Evolutionary conservation across 2,888 invertebrate genomes (phyloP).

Genomic region (Melipona bicolor): DNA sequence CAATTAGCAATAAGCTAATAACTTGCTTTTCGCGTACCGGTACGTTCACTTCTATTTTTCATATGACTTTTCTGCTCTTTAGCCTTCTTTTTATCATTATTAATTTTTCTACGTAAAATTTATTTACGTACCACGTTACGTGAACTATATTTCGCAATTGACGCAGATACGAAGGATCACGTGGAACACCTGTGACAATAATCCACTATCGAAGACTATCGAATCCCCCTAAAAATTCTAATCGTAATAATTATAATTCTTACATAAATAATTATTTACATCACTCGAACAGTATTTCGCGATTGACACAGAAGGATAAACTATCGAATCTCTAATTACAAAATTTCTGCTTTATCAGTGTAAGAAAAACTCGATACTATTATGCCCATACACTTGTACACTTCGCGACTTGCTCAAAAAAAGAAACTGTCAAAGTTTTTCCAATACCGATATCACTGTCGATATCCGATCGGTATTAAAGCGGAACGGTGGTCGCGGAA

Average conservation of each 20-base stretch:
- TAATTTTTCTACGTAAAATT: neutral
- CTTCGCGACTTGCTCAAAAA: no score
- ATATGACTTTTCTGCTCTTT: neutral
- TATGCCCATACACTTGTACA: neutral
- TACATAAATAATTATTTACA: neutral
- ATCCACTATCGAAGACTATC: neutral
- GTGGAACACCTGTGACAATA: neutral
- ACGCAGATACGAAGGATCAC: neutral
- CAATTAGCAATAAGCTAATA: neutral
- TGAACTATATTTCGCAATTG: neutral
- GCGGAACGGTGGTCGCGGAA: slow-evolving; percentile 29
- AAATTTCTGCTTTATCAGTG: neutral
- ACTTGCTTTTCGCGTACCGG: neutral
- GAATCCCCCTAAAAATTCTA: neutral
- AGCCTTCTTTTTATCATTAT: neutral
- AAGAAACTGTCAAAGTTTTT: slow-evolving; percentile 2
- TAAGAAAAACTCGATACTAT: neutral
- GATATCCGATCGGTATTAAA: slow-evolving; percentile 3
- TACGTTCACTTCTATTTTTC: neutral
- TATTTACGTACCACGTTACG: neutral
- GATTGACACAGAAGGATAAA: neutral
- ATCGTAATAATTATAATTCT: neutral
- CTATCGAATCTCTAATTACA: neutral
- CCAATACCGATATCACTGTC: neutral
- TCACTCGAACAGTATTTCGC: neutral